These are phyloP conservation scores for Microplitis demolitor DNA, from an alignment of 1,140 invertebrate genomes.

Conservation along the genomic window DNA sequence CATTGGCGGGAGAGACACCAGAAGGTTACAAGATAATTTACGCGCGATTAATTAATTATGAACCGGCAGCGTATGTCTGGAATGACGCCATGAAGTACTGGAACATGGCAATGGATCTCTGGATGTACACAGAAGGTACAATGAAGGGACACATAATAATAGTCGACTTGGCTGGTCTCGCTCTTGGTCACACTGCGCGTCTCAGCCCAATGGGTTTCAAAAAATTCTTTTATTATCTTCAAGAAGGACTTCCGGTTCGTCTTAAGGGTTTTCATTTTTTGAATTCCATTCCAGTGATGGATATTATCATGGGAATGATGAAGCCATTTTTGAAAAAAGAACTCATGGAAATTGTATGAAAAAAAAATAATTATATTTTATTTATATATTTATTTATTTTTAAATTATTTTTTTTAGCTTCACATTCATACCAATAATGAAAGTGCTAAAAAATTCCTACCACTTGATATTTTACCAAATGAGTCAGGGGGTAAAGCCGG, in stretches of 20 bases:
- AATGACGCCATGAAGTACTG: conserved; percentile 57
- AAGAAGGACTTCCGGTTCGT: conserved; percentile 69
- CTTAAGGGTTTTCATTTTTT: conserved; percentile 71
- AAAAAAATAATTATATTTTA: neutral
- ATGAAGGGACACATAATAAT: conserved; percentile 64
- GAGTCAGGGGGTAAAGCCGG: conserved; percentile 65
- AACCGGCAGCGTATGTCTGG: conserved; percentile 66
- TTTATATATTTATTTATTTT: too few relatives aligned
- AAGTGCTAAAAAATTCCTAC: conserved; percentile 55
- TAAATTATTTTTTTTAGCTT: conserved; percentile 48
- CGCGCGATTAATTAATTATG: conserved; percentile 60
- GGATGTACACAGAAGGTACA: conserved; percentile 64
- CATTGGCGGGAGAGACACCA: conserved; percentile 54
- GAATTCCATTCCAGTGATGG: conserved; percentile 71
- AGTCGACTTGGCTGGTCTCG: conserved; percentile 65
- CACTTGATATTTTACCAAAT: conserved; percentile 61
- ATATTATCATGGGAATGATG: conserved; percentile 70
- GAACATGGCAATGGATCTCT: conserved; percentile 66
- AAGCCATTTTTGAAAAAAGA: conserved; percentile 75
- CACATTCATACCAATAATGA: conserved; percentile 56
- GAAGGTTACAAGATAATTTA: conserved; percentile 65
- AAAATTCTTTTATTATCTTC: conserved; percentile 69
- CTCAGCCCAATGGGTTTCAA: conserved; percentile 66
- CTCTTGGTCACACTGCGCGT: conserved; percentile 65
- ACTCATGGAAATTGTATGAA: conserved; percentile 63